These are phyloP conservation scores for Dryocosmus kuriphilus DNA, from an alignment of 2,888 invertebrate genomes.

Conservation along the genomic window DNA sequence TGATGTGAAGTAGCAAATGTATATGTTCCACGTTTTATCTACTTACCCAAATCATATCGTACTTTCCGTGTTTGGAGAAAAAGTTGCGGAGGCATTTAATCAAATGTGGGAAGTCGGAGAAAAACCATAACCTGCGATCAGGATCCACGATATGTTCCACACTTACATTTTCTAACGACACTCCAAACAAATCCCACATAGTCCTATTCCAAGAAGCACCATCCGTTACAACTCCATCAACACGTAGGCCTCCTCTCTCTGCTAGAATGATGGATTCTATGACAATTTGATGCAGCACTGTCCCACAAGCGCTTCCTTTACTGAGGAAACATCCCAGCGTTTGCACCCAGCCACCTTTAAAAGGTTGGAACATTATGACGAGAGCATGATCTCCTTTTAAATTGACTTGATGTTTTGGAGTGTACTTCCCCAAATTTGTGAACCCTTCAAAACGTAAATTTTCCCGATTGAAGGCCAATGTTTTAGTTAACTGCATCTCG, in stretches of 20 bases:
- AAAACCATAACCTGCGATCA: slow-evolving; percentile 44
- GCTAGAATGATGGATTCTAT: slow-evolving; percentile 60
- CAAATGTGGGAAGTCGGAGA: slow-evolving; percentile 48
- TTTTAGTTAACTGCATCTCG: slow-evolving; percentile 35
- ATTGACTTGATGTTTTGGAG: slow-evolving; percentile 53
- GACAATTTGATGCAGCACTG: slow-evolving; percentile 56
- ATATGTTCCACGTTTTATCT: not conserved
- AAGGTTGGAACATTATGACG: slow-evolving; percentile 62
- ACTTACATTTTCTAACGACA: not conserved
- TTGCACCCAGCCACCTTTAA: slow-evolving; percentile 59
- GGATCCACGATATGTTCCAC: slow-evolving; percentile 43
- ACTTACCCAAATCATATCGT: not conserved
- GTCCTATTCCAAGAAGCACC: slow-evolving; percentile 55
- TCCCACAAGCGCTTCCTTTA: slow-evolving; percentile 57
- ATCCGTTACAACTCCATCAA: slow-evolving; percentile 53
- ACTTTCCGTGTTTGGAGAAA: not conserved
- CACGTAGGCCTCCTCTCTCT: slow-evolving; percentile 53
- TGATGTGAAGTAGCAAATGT: not conserved
- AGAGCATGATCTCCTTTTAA: slow-evolving; percentile 61
- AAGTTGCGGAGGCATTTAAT: slow-evolving; percentile 42
- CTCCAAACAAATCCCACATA: slow-evolving; percentile 45
- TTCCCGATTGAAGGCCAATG: not conserved
- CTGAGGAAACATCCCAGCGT: slow-evolving; percentile 60
- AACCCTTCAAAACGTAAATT: slow-evolving; percentile 51
- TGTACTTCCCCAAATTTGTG: slow-evolving; percentile 57